These are phyloP conservation scores for Armadillidium nasatum DNA, from an alignment of 1,140 invertebrate genomes.

Conservation along the genomic window DNA sequence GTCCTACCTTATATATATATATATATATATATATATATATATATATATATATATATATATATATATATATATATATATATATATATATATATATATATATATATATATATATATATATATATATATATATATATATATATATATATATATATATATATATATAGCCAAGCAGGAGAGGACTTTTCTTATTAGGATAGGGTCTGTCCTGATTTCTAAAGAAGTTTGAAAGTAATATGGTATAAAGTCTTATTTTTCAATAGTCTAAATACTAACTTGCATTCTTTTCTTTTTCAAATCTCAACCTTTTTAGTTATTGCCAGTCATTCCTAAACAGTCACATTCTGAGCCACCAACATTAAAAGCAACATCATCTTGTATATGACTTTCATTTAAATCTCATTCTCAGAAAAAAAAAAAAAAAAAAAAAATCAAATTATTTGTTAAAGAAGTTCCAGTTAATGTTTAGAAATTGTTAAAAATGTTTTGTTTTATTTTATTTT, in stretches of 20 bases:
- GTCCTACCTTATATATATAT: no score
- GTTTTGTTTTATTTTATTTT: no score
- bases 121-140: conserved; percentile 16
- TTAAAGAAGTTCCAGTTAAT: no score
- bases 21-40: no score
- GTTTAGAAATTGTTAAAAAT: no score
- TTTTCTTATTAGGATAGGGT: neutral
- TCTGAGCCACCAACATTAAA: neutral
- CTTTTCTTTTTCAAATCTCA: neutral
- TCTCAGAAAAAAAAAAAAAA: no score
- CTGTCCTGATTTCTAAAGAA: neutral
- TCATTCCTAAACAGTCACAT: neutral
- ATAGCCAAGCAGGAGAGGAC: no score
- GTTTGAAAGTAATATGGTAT: neutral
- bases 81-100: neutral
- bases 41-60: neutral
- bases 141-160: neutral
- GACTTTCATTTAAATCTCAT: neutral
- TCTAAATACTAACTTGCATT: neutral
- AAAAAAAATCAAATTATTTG: no score
- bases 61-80: neutral
- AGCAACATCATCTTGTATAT: neutral
- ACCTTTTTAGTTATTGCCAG: neutral
- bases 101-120: conserved; percentile 21
- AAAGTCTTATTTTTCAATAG: no score